These are phyloP conservation scores for Augochlorella aurata DNA, from an alignment of 2,888 invertebrate genomes.

Conservation along the genomic window DNA sequence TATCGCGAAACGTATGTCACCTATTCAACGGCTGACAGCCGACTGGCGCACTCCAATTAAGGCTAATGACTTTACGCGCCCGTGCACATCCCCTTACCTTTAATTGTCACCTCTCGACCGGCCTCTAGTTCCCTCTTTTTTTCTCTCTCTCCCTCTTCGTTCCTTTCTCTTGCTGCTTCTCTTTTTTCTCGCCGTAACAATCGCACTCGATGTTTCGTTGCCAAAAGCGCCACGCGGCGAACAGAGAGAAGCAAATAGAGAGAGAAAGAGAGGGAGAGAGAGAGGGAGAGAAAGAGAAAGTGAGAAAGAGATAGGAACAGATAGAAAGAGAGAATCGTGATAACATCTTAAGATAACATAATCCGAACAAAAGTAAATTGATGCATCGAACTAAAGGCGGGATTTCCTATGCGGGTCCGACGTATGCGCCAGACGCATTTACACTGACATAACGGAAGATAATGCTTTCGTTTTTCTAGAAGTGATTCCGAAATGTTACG, in stretches of 20 bases:
- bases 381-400: not conserved
- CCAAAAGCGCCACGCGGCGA: not conserved
- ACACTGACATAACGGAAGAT: no score
- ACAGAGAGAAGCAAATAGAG: not conserved
- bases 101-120: constrained; percentile 67
- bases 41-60: constrained; percentile 74
- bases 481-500: no score
- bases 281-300: not conserved
- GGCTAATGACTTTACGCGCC: constrained; percentile 77
- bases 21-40: constrained; percentile 68
- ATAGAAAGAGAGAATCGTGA: not conserved
- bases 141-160: constrained; percentile 12
- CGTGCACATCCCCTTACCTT: constrained; percentile 66
- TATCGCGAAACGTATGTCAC: constrained; percentile 68
- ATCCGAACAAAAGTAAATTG: not conserved
- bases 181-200: not conserved
- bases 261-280: not conserved
- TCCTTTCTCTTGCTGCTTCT: not conserved
- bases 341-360: not conserved
- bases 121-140: constrained; percentile 42
- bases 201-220: constrained; percentile 19
- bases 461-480: no score
- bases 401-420: no score
- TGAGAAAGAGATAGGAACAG: not conserved
- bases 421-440: no score